Conservation (phyloP, 2,888 invertebrate genomes). For the Drosophila paramelanica region DNA sequence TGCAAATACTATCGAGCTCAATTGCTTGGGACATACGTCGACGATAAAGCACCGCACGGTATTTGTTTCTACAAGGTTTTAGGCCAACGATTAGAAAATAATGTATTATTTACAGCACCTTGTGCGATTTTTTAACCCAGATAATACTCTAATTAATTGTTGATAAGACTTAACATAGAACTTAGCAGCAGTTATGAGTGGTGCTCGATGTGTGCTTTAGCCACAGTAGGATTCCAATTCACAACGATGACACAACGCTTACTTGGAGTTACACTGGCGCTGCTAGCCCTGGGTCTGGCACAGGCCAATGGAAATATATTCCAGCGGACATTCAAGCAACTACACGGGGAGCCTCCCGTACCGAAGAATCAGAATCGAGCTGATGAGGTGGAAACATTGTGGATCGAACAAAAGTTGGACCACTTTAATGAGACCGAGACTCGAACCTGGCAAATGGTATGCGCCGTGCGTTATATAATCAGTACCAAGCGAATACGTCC, state of each 20-base stretch:
- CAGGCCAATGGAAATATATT: slow-evolving; percentile 63
- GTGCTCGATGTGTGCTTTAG: slow-evolving; percentile 4
- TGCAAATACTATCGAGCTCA: slow-evolving; percentile 13
- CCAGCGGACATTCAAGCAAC: slow-evolving; percentile 67
- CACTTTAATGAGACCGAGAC: slow-evolving; percentile 87
- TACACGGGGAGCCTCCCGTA: slow-evolving; percentile 85
- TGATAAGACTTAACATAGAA: slow-evolving; percentile 48
- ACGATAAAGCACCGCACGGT: slow-evolving; percentile 48
- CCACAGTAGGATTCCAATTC: slow-evolving; percentile 40
- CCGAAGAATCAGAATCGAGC: slow-evolving; percentile 54
- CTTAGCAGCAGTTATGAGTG: slow-evolving; percentile 21
- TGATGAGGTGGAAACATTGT: slow-evolving; percentile 78
- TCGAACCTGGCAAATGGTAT: slow-evolving; percentile 86
- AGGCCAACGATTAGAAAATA: slow-evolving; percentile 13
- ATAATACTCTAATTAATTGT: slow-evolving; percentile 46
- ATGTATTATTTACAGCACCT: slow-evolving; percentile 37
- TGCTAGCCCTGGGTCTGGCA: slow-evolving; percentile 28
- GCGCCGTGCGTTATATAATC: slow-evolving; percentile 17
- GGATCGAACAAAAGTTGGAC: slow-evolving; percentile 87
- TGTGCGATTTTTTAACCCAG: slow-evolving; percentile 27
- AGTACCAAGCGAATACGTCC: fast-evolving
- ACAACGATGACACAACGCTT: slow-evolving; percentile 50
- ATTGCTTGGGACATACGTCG: slow-evolving; percentile 1
- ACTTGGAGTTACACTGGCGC: slow-evolving; percentile 32
- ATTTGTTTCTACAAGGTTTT: slow-evolving; percentile 20